Base-by-base conservation (phyloP, 1,140 invertebrate species). In the Cydia strobilella region DNA sequence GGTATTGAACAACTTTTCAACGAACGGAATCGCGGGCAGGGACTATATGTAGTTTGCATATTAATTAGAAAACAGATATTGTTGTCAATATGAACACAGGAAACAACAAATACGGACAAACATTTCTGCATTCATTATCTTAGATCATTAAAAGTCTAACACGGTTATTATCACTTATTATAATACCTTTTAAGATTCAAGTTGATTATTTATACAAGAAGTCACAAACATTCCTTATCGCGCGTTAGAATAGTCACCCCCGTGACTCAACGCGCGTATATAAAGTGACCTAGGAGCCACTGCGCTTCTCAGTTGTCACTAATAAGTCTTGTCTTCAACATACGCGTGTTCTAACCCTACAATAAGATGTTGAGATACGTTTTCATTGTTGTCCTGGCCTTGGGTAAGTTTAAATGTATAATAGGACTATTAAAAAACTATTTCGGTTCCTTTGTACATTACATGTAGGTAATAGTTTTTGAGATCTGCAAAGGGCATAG, bases 301-400 rank as follows among this genome's bases (percentile, higher is more conserved):
- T 25, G 78, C 74, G 79, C 74, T 80, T 84, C 31, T 31, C 85
- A 87, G 85, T 87, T 79, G 72, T 39, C 76, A 54, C 27, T 79
- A 66, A 74, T 73, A 48, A 48, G 74, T 75, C 20, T 80, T 72
- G 54, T 48, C 74, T 69, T 20, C 65, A 18, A 18, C n/a, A 69
- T 23, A 18, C 27, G 3, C 31, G 65, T 66, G 63, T 31, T 63
- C 23, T n/a, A 39, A n/a, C 39, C 13, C n/a, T 39, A 48, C 42
- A 79, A 80, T 27, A 87, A 83, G 80, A 75, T 85, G 71, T 81
- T 81, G 76, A 86, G 83, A 79, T 75, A 77, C 35, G 48, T 82
- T 65, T 69, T 87, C 27, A 59, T 86, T 31, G 76, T 80, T 31
- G 59, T 80, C 13, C 65, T 87, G 65, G 83, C 84, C 4, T 78